Evolutionary conservation across 2,797 vertebrate genomes (phyloP).

Genomic region (Eremophila alpestris): DNA sequence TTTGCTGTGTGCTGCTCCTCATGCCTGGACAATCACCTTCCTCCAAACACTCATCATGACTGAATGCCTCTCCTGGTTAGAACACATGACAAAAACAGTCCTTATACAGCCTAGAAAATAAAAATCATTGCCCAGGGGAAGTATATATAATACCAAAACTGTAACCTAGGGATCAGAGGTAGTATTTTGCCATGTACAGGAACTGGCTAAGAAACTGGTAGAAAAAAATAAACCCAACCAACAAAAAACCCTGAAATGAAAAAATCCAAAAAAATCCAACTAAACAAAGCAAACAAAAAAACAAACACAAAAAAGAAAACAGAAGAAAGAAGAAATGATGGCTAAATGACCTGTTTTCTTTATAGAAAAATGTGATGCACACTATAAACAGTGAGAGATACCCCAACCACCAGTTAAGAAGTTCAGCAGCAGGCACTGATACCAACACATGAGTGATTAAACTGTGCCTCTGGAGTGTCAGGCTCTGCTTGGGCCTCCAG

Average conservation of each 20-base stretch:
- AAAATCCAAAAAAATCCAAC: neutral
- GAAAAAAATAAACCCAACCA: neutral
- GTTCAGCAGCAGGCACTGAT: neutral
- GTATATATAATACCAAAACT: neutral
- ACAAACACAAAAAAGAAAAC: too few species aligned
- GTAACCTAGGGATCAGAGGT: neutral
- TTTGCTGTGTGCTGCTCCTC: fast-evolving
- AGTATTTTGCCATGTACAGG: neutral
- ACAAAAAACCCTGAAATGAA: neutral
- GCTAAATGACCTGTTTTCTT: neutral
- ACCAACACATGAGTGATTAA: neutral
- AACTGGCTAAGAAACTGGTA: neutral
- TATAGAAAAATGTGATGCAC: neutral
- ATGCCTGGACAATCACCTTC: fast-evolving
- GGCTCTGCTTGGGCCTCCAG: neutral
- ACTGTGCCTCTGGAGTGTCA: neutral
- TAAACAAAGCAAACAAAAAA: neutral
- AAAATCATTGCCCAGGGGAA: neutral
- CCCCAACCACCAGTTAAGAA: neutral
- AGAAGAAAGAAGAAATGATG: neutral
- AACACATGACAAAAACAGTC: neutral
- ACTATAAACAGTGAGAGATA: neutral
- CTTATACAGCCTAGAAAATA: neutral
- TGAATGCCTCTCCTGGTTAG: neutral
- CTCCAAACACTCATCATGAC: neutral